Conservation (phyloP, 2,113 vertebrate genomes). For the Camarhynchus parvulus region DNA sequence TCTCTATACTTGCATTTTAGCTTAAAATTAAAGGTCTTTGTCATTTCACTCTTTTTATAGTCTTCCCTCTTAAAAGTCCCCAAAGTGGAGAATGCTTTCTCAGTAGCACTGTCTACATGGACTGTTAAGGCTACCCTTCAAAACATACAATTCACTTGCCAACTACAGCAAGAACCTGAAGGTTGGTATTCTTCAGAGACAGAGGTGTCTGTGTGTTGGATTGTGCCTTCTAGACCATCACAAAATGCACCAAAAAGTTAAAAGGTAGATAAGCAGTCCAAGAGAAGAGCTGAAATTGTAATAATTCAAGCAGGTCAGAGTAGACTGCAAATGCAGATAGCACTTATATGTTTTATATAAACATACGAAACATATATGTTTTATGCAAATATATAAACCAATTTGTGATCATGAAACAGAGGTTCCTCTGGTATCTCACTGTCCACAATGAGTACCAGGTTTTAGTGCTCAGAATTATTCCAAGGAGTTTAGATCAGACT, state of each 20-base stretch:
- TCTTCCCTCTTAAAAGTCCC: not conserved
- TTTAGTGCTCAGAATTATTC: not conserved
- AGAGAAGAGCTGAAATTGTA: not conserved
- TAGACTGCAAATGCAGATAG: accelerated
- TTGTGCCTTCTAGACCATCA: not conserved
- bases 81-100: not conserved
- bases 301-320: not conserved
- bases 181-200: not conserved
- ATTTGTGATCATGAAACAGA: not conserved
- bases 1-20: constrained; percentile 45
- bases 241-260: not conserved
- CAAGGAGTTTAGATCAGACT: not conserved
- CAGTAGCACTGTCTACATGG: not conserved
- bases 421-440: not conserved
- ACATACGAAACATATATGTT: not conserved
- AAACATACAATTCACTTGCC: constrained; percentile 9
- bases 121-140: not conserved
- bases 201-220: not conserved
- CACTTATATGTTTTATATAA: not conserved
- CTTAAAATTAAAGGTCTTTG: constrained; percentile 59
- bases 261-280: not conserved
- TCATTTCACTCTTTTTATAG: constrained; percentile 23
- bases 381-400: not conserved
- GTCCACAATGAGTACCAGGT: not conserved
- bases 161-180: not conserved